Base-by-base conservation (phyloP, 2,113 vertebrate species). In the Festucalex cinctus region DNA sequence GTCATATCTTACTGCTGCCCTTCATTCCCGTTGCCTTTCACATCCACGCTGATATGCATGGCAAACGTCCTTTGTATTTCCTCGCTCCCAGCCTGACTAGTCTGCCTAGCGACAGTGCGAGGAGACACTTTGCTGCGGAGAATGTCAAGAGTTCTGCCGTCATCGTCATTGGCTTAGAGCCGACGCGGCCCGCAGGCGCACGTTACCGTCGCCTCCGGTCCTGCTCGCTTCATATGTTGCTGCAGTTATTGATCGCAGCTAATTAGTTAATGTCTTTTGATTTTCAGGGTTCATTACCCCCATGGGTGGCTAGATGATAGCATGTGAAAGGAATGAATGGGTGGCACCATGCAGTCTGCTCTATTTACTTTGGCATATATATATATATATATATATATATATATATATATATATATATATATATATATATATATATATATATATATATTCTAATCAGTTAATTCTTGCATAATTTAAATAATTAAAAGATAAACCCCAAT, bases 251-350 rank as follows among this genome's bases (percentile, higher is more conserved):
- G 88, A 91, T 89, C 77, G 80, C 69, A 3, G 67, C 84, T 90
- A 91, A 90, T 90, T 91, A 77, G 81, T 78, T 86, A 86, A 90
- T 86, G 88, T 79, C 82, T 80, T 88, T 85, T 83, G 86, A 85
- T 88, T 89, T 88, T 82, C 83, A 75, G 72, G 77, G 72, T 76
- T 70, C 77, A 78, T 75, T 78, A 0, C 77, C 73, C 71, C 64
- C 62, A 28, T 35, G 79, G 78, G 73, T 63, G 65, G 73, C 66
- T 63, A 19, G 56, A 75, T 61, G 67, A 58, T 12, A 73, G 43
- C 68, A 58, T 72, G 81, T 76, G 68, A 67, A 48, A 70, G 63
- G 65, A 7, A 57, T 3, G 35, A 75, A 66, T 65, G 66, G 41
- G 46, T 81, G 59, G 28, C 28, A 32, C 28, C 28, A 4, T 32